phyloP scores from a whole-genome alignment of 2,113 vertebrate genomes.

The Podarcis muralis region DNA sequence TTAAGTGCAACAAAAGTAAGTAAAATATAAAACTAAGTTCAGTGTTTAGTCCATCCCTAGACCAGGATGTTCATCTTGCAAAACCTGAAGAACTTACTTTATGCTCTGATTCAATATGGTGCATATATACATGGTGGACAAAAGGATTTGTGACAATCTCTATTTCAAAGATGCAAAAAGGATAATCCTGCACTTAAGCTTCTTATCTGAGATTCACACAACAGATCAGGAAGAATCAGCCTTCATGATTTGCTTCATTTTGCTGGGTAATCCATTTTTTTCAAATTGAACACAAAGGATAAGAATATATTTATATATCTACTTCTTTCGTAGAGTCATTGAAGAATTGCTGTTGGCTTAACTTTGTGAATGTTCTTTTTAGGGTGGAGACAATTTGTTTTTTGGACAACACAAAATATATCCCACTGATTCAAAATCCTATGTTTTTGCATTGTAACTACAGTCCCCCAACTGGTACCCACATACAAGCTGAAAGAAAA shows the following conservation, averaged over 20 bases:
- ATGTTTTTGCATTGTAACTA: neutral
- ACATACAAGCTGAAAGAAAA: neutral
- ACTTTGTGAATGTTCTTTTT: neutral
- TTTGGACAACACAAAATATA: neutral
- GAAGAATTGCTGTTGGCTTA: neutral
- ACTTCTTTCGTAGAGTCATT: neutral
- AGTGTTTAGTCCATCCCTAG: too few species aligned
- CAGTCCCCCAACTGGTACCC: too few species aligned
- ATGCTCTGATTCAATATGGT: neutral
- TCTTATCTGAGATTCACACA: neutral
- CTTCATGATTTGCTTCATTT: conserved; percentile 5
- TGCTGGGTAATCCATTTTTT: neutral
- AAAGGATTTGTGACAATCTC: neutral
- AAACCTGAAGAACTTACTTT: neutral
- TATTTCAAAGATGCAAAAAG: neutral
- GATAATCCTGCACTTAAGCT: conserved; percentile 8
- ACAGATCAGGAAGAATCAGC: conserved; percentile 14
- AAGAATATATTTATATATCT: neutral
- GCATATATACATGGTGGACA: neutral
- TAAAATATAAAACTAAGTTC: too few species aligned
- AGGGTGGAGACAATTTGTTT: too few species aligned
- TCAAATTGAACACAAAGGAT: conserved; percentile 1
- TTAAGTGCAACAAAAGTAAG: neutral
- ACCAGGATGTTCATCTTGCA: neutral
- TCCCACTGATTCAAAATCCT: neutral